Evolutionary conservation across 2,797 vertebrate species (phyloP), one percentile per base, ranked within the genome.

Genomic region (Enteromius treurensis): DNA sequence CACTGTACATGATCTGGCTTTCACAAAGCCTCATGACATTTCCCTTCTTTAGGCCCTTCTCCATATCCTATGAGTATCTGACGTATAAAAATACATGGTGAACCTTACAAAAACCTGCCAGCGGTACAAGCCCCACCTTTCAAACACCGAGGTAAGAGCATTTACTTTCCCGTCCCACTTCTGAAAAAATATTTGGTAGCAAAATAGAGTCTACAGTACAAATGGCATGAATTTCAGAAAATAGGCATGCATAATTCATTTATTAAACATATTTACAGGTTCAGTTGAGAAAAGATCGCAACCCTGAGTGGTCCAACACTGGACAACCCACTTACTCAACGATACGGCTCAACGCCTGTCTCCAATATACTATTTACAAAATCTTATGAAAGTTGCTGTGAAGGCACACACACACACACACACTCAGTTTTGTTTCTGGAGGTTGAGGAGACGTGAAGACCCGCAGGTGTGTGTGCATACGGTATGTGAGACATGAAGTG

Each of bases 181-280:
- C 82, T 88, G 87, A 75, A 93, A 92, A 93, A 91, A 91, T 88
- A 92, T 88, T 42, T 64, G 74, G 83, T 90, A 93, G 83, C 87
- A 90, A 93, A 92, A 93, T 83, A 90, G 87, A 90, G 83, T 83
- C 69, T 86, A 71, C 77, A 86, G 85, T 88, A 89, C 81, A 78
- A 47, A 88, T 34, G n/a, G 53, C 49, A 83, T 84, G 37, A 84
- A 69, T 81, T 64, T 77, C 45, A 71, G 78, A 88, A 86, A 85
- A 86, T 77, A 87, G 73, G 83, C 87, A 81, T 77, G 87, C 81
- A 67, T 86, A 70, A 47, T 88, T 70, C 47, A 88, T 80, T 83
- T 67, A n/a, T 77, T 78, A 86, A 49, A 42, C 87, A 87, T 90
- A 88, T 91, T 76, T 90, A 89, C 87, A 88, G 67, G 75, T 51